Base-by-base conservation (phyloP, 2,797 vertebrate species). In the Sebastes nivosus region DNA sequence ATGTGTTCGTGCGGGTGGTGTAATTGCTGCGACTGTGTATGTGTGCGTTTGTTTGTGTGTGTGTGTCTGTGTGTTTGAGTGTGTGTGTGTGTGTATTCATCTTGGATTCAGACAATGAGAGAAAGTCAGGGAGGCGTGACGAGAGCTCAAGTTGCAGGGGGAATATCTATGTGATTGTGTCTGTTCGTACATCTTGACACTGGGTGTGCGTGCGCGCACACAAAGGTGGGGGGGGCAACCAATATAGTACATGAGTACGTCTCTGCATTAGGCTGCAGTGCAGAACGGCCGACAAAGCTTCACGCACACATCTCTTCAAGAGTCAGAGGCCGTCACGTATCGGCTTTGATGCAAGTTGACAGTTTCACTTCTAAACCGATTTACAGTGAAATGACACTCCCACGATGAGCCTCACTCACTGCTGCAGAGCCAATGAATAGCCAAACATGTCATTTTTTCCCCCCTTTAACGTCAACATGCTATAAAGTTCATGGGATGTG, bases 51-150 rank as follows among this genome's bases (percentile, higher is more conserved):
- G 79, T 82, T 71, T 74, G 67, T 50, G 59, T 74, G 65, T 66
- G 73, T 32, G 69, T 72, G 67, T 55, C 64, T 25, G 65, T 67
- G 71, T 69, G 77, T 27, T 60, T 81, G 88, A 84, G 86, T 82
- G 65, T 67, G 67, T 67, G 77, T 29, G 67, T 81, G 29, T 29
- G 29, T 6, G 88, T 86, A 64, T 88, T 91, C 91, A 89, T 93
- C 85, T 86, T 16, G 11, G 78, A 88, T 89, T 93, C 92, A 94
- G 82, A 92, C 93, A 93, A 91, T 92, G 93, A 93, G 87, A 87
- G 84, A 88, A 93, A 93, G 90, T 90, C 93, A 93, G 86, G 75
- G 87, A 92, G 83, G 92, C 85, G 82, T 94, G 93, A 94, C 92
- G 82, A 92, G 91, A 92, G 92, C 89, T 84, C 67, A 69, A 91